Conservation (phyloP, 2,888 invertebrate species). For the Cosmia trapezina region DNA sequence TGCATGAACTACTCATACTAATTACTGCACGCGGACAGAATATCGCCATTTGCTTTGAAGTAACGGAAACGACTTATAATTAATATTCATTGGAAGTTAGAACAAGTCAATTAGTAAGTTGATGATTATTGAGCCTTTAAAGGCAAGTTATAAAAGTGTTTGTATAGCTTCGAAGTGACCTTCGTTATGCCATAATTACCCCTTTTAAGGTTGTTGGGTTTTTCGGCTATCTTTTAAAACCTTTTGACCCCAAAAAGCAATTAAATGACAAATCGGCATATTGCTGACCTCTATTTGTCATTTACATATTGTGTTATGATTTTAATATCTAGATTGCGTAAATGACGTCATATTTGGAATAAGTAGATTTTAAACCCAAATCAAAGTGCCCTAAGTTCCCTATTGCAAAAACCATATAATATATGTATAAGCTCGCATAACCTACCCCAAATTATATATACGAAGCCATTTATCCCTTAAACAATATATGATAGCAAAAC, state of each 20-base stretch:
- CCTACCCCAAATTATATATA: neutral
- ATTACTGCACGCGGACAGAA: conserved; percentile 44
- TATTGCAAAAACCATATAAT: neutral
- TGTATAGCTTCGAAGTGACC: neutral
- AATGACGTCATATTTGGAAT: too few relatives aligned
- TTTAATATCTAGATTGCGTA: too few relatives aligned
- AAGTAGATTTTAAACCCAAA: neutral
- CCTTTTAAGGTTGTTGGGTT: too few relatives aligned
- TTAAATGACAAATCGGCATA: neutral
- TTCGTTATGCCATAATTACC: neutral
- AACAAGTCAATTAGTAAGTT: conserved; percentile 29
- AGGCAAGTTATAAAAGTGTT: neutral
- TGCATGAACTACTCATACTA: conserved; percentile 53
- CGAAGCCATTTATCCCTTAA: neutral
- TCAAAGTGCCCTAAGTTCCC: neutral
- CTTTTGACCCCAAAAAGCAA: neutral
- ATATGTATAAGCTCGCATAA: neutral
- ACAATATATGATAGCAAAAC: neutral
- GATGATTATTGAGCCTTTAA: conserved; percentile 16
- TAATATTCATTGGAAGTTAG: conserved; percentile 44
- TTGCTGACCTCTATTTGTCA: neutral
- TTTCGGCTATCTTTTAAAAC: neutral
- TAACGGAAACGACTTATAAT: conserved; percentile 49
- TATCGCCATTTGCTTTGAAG: conserved; percentile 41
- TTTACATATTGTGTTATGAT: neutral